Conservation (phyloP, 2,113 vertebrate genomes). For the Cololabis saira region DNA sequence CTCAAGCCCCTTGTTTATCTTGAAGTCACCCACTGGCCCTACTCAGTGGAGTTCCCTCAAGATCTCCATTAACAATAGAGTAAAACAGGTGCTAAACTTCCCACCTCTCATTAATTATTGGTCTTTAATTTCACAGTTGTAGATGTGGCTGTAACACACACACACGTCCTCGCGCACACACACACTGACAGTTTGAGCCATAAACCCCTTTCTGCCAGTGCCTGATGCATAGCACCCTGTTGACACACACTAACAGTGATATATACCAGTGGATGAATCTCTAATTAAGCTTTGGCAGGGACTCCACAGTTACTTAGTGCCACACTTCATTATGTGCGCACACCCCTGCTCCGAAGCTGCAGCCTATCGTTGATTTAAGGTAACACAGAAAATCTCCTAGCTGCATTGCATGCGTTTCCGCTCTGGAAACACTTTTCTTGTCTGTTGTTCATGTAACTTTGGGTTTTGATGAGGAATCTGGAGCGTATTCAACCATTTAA, state of each 20-base stretch:
- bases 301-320: slow-evolving; percentile 85
- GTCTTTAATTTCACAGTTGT: slow-evolving; percentile 74
- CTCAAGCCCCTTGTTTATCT: slow-evolving; percentile 62
- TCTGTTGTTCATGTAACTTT: slow-evolving; percentile 31
- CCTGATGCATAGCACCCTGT: slow-evolving; percentile 87
- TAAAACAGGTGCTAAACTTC: slow-evolving; percentile 82
- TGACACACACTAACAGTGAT: slow-evolving; percentile 93
- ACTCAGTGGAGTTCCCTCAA: slow-evolving; percentile 53
- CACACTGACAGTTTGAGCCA: slow-evolving; percentile 76
- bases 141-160: slow-evolving; percentile 58
- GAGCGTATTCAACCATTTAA: slow-evolving; percentile 18
- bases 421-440: slow-evolving; percentile 35
- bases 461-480: slow-evolving; percentile 31
- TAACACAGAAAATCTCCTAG: slow-evolving; percentile 65
- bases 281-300: slow-evolving; percentile 93
- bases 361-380: slow-evolving; percentile 83
- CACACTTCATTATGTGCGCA: slow-evolving; percentile 86
- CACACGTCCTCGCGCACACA: slow-evolving; percentile 31
- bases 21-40: slow-evolving; percentile 53
- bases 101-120: slow-evolving; percentile 79
- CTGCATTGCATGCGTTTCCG: slow-evolving; percentile 56
- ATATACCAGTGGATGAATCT: slow-evolving; percentile 90
- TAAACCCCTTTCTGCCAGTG: slow-evolving; percentile 84
- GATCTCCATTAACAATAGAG: slow-evolving; percentile 74
- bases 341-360: slow-evolving; percentile 78